phyloP scores from a whole-genome alignment of 2,113 vertebrate genomes.

The Cyprinodon tularosa region DNA sequence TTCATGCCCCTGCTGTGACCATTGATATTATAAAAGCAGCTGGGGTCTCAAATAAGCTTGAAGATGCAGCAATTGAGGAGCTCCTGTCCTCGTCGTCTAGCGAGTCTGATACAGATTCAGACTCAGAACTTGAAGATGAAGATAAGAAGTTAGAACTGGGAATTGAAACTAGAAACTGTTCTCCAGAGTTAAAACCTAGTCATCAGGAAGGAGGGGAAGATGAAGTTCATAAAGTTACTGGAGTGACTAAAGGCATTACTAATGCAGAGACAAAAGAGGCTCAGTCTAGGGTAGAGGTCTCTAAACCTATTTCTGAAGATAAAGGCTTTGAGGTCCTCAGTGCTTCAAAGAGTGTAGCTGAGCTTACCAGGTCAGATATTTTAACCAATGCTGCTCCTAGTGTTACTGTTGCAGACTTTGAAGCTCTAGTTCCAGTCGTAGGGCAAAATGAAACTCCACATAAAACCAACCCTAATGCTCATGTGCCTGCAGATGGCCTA shows the following conservation, averaged over 20 bases:
- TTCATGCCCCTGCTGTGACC: not conserved
- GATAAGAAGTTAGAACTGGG: slow-evolving; percentile 49
- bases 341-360: slow-evolving; percentile 14
- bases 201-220: not conserved
- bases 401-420: not conserved
- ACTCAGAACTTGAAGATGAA: slow-evolving; percentile 64
- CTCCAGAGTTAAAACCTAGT: not conserved
- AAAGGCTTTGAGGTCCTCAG: slow-evolving; percentile 26
- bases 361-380: not conserved
- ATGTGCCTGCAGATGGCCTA: not conserved
- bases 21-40: not conserved
- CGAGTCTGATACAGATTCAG: slow-evolving; percentile 55
- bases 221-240: slow-evolving; percentile 5
- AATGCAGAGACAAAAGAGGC: slow-evolving; percentile 17
- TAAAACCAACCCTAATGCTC: not conserved
- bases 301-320: slow-evolving; percentile 20
- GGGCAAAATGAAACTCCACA: not conserved
- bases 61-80: slow-evolving; percentile 28
- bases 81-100: slow-evolving; percentile 63
- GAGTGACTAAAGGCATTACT: slow-evolving; percentile 11
- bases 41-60: not conserved
- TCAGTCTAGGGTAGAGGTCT: slow-evolving; percentile 4
- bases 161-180: slow-evolving; percentile 1
- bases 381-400: slow-evolving; percentile 7
- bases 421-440: not conserved